Conservation (phyloP, 1,140 invertebrate species). For the Bombus superbus region DNA sequence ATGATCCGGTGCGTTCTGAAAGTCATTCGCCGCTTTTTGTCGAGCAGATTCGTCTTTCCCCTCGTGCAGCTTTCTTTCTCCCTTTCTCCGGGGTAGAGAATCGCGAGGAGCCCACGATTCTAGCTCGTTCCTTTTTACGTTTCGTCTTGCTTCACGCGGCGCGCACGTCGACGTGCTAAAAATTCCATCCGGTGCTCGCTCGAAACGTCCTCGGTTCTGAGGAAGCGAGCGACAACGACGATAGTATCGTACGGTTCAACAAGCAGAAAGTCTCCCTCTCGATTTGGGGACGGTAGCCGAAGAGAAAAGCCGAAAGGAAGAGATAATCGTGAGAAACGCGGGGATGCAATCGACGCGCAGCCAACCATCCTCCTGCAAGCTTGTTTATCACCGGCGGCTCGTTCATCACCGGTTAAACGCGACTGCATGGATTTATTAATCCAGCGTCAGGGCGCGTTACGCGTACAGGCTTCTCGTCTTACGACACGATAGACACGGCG, state of each 20-base stretch:
- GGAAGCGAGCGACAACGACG: too few species aligned
- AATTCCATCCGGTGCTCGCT: neutral
- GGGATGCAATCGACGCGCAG: neutral
- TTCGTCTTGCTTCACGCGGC: too few species aligned
- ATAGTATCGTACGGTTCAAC: too few species aligned
- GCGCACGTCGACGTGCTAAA: neutral
- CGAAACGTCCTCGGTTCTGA: neutral
- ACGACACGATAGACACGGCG: slow-evolving; percentile 38
- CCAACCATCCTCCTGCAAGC: neutral
- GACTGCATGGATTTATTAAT: slow-evolving; percentile 38
- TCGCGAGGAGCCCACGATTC: neutral
- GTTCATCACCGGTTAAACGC: slow-evolving; percentile 23
- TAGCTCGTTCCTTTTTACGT: neutral
- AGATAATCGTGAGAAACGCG: neutral
- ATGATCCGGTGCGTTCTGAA: slow-evolving; percentile 60
- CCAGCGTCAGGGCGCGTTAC: slow-evolving; percentile 4
- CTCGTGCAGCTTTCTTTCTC: neutral
- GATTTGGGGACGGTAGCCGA: neutral
- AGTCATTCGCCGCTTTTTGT: slow-evolving; percentile 61
- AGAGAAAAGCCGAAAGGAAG: neutral
- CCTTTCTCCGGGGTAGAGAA: neutral
- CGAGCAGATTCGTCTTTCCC: slow-evolving; percentile 8
- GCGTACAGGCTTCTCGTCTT: slow-evolving; percentile 38
- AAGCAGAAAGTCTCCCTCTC: too few species aligned
- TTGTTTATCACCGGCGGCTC: slow-evolving; percentile 1